phyloP scores from a whole-genome alignment of 2,797 vertebrate genomes.

The Acropternis orthonyx region DNA sequence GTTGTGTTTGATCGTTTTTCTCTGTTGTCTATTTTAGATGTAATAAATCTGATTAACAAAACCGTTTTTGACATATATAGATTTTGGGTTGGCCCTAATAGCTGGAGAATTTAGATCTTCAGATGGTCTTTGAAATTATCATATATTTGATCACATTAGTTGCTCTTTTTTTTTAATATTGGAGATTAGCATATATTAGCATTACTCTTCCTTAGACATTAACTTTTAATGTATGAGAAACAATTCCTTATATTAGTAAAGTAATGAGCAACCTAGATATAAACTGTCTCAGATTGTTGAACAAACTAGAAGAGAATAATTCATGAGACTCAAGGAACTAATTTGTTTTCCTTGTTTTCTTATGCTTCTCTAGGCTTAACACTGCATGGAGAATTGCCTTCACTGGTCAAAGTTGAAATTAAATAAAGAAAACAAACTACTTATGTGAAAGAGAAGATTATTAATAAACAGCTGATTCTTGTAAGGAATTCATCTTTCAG shows the following conservation, averaged over 20 bases:
- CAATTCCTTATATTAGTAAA: background rate
- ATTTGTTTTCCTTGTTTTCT: background rate
- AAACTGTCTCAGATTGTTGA: background rate
- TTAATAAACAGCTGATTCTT: background rate
- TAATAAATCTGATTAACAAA: background rate
- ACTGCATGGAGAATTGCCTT: background rate
- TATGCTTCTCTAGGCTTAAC: background rate
- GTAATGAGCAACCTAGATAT: background rate
- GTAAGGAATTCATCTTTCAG: background rate
- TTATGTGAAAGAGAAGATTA: background rate
- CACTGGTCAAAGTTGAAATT: background rate
- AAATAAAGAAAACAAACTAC: background rate
- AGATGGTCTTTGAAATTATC: background rate
- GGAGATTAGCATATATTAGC: background rate
- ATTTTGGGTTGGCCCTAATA: constrained; percentile 8
- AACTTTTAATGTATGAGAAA: background rate
- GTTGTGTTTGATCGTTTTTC: background rate
- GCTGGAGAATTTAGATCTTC: background rate
- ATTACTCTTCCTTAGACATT: background rate
- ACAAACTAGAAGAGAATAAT: background rate
- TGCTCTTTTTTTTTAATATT: background rate
- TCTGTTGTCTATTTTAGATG: background rate
- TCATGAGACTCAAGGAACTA: background rate
- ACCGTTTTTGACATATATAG: background rate
- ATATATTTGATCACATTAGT: background rate